phyloP scores from a whole-genome alignment of 2,113 vertebrate genomes.

The Dascyllus trimaculatus region DNA sequence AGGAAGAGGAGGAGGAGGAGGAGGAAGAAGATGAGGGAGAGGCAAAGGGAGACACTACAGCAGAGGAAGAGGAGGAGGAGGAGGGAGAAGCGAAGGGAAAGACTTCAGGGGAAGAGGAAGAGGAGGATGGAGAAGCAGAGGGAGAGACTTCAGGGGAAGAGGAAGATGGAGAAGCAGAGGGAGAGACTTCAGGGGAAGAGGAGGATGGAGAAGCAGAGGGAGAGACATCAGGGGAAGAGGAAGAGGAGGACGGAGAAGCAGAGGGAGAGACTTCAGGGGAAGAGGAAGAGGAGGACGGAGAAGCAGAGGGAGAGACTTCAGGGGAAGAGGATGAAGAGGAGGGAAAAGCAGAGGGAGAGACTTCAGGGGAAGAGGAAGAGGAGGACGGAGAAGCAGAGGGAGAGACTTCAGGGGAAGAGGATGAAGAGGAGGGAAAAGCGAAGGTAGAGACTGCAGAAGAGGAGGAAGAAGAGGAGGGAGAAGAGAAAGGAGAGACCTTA shows the following conservation, averaged over 20 bases:
- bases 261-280: background rate
- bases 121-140: background rate
- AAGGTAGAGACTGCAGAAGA: background rate
- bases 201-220: background rate
- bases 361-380: background rate
- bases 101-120: background rate
- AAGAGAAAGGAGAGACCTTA: conserved; percentile 25
- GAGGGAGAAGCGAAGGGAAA: background rate
- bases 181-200: no score
- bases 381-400: background rate
- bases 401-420: background rate
- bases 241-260: background rate
- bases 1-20: background rate
- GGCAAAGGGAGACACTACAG: background rate
- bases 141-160: background rate
- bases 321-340: conserved; percentile 15
- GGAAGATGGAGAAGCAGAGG: background rate
- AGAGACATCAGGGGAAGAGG: background rate
- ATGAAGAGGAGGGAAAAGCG: background rate
- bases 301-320: background rate
- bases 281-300: conserved; percentile 4
- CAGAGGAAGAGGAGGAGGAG: conserved; percentile 6
- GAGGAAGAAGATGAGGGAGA: background rate
- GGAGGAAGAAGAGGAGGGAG: background rate
- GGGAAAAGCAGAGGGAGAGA: background rate